phyloP scores from a whole-genome alignment of 2,888 invertebrate species.

The Brenthis hecate region DNA sequence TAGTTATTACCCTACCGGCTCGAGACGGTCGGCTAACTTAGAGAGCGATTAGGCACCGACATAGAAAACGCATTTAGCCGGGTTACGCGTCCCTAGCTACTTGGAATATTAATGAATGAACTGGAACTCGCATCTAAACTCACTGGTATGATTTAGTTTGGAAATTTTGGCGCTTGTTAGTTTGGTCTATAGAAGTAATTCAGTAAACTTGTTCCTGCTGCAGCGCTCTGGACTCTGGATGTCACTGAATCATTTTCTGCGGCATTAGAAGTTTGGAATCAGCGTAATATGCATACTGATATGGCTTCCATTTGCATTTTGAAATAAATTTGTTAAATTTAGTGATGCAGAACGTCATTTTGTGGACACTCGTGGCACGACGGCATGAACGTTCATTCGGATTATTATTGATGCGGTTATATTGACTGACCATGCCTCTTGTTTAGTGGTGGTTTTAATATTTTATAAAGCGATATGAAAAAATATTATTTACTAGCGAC shows the following conservation, averaged over 20 bases:
- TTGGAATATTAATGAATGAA: constrained; percentile 70
- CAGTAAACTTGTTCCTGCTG: constrained; percentile 22
- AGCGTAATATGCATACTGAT: not conserved
- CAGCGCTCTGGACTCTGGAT: constrained; percentile 4
- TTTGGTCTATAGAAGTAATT: constrained; percentile 29
- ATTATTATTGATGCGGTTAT: too few relatives aligned
- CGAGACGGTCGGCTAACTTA: constrained; percentile 50
- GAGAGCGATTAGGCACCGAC: constrained; percentile 57
- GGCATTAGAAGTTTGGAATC: not conserved
- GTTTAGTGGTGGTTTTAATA: too few relatives aligned
- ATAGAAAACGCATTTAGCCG: constrained; percentile 73
- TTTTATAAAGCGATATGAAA: too few relatives aligned
- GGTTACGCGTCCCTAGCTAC: constrained; percentile 54
- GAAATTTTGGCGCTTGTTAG: constrained; percentile 40
- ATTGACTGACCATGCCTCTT: too few relatives aligned
- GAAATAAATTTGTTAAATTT: too few relatives aligned
- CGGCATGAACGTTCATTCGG: too few relatives aligned
- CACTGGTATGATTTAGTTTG: constrained; percentile 44
- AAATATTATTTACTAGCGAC: too few relatives aligned
- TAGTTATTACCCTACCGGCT: constrained; percentile 56
- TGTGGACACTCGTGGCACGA: too few relatives aligned
- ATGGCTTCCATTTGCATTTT: not conserved
- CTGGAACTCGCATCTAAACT: constrained; percentile 45
- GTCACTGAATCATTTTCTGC: constrained; percentile 11
- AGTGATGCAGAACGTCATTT: too few relatives aligned